Percentiles rank a stretch among this genome's conserved stretches.
These are phyloP conservation scores for Oreochromis mossambicus DNA, from an alignment of 2,797 vertebrate species.

Conservation along the genomic window DNA sequence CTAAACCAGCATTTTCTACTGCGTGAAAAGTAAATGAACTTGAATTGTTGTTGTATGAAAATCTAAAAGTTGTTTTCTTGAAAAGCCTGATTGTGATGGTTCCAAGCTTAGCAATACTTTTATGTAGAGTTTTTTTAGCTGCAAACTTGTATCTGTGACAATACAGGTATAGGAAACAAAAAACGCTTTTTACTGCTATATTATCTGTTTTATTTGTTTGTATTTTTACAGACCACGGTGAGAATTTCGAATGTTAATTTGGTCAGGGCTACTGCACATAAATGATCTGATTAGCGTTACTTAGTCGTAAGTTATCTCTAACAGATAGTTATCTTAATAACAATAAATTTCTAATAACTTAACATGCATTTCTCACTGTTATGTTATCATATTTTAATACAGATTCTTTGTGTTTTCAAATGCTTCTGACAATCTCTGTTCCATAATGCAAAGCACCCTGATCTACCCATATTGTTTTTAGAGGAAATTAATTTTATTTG, in stretches of 20 bases:
- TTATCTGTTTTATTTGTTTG: neutral
- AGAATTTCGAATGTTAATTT: neutral
- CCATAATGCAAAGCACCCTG: neutral
- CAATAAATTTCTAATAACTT: neutral
- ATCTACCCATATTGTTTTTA: neutral
- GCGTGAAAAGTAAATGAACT: neutral
- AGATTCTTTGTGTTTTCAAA: neutral
- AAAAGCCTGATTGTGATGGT: neutral
- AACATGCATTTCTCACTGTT: neutral
- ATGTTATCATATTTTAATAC: neutral
- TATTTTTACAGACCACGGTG: neutral
- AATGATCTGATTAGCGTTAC: accelerated
- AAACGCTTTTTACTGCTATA: neutral
- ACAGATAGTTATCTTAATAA: neutral
- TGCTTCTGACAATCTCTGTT: neutral
- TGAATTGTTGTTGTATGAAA: neutral
- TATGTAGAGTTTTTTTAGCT: neutral
- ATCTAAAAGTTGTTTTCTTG: neutral
- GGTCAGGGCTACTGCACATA: neutral
- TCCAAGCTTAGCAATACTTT: neutral
- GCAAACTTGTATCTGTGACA: accelerated
- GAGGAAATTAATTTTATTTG: neutral
- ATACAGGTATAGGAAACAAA: neutral
- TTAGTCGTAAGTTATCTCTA: neutral
- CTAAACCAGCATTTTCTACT: neutral